Evolutionary conservation across 2,113 vertebrate genomes (phyloP).

Genomic region (Sitta europaea): DNA sequence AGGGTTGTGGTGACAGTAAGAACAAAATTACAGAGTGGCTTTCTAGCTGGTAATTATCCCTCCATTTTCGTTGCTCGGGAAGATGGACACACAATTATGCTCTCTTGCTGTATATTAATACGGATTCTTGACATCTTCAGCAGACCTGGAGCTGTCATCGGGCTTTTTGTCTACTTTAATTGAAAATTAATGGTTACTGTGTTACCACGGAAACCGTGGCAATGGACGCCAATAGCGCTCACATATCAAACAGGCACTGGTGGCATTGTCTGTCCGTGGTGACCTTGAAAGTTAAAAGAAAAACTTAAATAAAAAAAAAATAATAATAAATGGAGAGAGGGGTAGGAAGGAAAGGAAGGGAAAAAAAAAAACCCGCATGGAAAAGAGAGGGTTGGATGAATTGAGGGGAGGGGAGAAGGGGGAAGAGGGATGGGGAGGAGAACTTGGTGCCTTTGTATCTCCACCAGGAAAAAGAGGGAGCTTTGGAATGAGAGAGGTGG

Average conservation of each 20-base stretch:
- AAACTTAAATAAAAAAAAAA: conserved; percentile 75
- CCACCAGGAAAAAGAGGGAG: conserved; percentile 52
- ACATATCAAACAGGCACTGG: conserved; percentile 92
- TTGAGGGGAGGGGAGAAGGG: conserved; percentile 67
- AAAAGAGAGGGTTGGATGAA: conserved; percentile 76
- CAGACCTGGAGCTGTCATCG: conserved; percentile 99
- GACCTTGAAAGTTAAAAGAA: conserved; percentile 96
- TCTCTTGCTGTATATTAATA: conserved; percentile 99
- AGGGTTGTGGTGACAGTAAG: conserved; percentile 86
- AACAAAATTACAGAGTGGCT: conserved; percentile 88
- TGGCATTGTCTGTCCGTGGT: conserved; percentile 95
- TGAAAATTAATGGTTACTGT: conserved; percentile 99
- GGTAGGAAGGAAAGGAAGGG: conserved; percentile 33
- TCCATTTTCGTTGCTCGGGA: conserved; percentile 84
- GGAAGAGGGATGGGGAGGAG: conserved; percentile 68
- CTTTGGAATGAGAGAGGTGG: conserved; percentile 60
- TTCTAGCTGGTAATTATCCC: conserved; percentile 87
- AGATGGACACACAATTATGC: conserved; percentile 99
- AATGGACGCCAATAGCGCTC: conserved; percentile 88
- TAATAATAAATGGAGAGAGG: neutral
- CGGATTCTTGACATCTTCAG: conserved; percentile 99
- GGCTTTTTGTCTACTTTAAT: conserved; percentile 99
- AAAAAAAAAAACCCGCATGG: neutral
- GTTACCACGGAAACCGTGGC: conserved; percentile 95
- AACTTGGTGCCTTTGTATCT: conserved; percentile 60